phyloP scores from a whole-genome alignment of 2,113 vertebrate species.

The Crotalus helleri region DNA sequence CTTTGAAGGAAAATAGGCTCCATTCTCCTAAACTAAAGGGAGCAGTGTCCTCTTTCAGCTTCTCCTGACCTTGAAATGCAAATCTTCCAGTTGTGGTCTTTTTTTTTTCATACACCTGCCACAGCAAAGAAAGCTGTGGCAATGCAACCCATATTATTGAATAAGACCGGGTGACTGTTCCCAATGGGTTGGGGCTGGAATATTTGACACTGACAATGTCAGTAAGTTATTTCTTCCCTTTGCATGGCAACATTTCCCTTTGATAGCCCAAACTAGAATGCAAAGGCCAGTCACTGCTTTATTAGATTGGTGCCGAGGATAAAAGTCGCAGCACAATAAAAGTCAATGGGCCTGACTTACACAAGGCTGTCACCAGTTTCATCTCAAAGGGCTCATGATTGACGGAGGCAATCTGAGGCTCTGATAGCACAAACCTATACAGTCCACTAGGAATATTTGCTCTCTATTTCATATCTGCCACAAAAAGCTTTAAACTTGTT shows the following conservation, averaged over 20 bases:
- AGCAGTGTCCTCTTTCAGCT: not conserved
- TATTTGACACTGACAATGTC: not conserved
- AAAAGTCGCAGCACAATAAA: conserved; percentile 50
- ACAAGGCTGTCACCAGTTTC: conserved; percentile 16
- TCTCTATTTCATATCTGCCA: conserved; percentile 53
- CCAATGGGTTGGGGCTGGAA: not conserved
- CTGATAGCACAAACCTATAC: conserved; percentile 43
- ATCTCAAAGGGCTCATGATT: conserved; percentile 40
- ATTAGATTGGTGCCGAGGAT: conserved; percentile 40
- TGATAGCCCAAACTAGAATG: conserved; percentile 10
- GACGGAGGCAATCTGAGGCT: conserved; percentile 45
- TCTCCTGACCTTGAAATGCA: not conserved
- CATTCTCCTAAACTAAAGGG: not conserved
- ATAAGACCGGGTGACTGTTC: not conserved
- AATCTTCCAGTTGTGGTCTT: not conserved
- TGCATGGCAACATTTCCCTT: conserved; percentile 11
- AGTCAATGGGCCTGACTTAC: conserved; percentile 51
- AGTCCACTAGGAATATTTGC: conserved; percentile 51
- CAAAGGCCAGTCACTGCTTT: conserved; percentile 10
- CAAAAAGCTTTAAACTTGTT: conserved; percentile 50
- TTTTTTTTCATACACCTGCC: not conserved
- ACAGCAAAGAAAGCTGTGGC: too few relatives aligned
- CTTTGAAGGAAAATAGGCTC: not conserved
- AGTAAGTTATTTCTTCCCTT: not conserved
- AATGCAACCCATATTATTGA: not conserved